These are phyloP conservation scores for Ypsolopha sequella DNA, from an alignment of 2,888 invertebrate species.

Conservation along the genomic window DNA sequence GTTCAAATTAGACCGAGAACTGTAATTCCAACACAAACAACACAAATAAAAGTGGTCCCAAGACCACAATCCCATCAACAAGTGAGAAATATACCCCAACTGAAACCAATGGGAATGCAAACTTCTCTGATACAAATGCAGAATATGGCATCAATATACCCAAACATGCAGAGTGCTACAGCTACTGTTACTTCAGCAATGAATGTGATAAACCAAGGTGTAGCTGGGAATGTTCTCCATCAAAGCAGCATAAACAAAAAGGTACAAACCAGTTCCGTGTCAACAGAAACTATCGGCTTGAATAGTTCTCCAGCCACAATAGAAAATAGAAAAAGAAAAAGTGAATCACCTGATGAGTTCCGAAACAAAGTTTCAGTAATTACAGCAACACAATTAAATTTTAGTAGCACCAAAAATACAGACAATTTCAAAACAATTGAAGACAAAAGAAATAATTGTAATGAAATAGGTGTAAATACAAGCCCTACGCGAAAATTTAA, in stretches of 20 bases:
- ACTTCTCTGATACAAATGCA: neutral
- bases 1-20: neutral
- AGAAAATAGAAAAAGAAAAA: conserved; percentile 41
- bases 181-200: too few species aligned
- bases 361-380: conserved; percentile 24
- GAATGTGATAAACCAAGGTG: too few species aligned
- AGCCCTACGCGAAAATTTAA: too few species aligned
- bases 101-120: neutral
- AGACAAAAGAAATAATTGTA: neutral
- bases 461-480: neutral
- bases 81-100: neutral
- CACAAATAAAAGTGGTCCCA: neutral
- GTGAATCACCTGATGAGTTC: conserved; percentile 48
- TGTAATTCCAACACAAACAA: neutral
- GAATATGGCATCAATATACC: neutral
- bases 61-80: neutral
- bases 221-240: too few species aligned
- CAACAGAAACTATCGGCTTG: conserved; percentile 10
- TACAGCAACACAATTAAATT: conserved; percentile 13
- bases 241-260: neutral
- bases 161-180: too few species aligned
- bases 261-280: neutral
- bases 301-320: conserved; percentile 8
- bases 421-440: neutral
- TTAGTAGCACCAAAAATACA: neutral